These are phyloP conservation scores for Spisula subtruncata DNA, from an alignment of 2,888 invertebrate species.

Conservation along the genomic window DNA sequence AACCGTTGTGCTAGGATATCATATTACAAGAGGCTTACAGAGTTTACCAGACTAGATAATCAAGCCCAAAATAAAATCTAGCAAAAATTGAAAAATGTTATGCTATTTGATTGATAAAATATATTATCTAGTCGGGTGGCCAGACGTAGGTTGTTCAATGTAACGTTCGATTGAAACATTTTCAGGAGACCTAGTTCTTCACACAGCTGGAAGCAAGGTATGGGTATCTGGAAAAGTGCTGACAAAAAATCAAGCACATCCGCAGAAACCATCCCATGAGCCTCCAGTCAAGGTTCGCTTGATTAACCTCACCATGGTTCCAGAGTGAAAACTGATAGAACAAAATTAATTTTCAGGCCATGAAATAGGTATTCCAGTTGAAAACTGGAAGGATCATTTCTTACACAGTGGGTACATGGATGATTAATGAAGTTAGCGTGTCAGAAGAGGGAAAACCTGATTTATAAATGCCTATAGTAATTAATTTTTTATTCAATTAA, in stretches of 20 bases:
- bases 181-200: constrained; percentile 7
- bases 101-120: too few species aligned
- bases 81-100: too few species aligned
- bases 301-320: constrained; percentile 43
- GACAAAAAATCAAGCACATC: constrained; percentile 44
- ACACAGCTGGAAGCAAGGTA: background rate
- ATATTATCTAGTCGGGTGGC: too few species aligned
- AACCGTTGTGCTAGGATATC: too few species aligned
- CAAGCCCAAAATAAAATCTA: too few species aligned
- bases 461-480: background rate
- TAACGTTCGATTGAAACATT: background rate
- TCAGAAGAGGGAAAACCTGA: constrained; percentile 36
- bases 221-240: background rate
- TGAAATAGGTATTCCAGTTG: constrained; percentile 52
- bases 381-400: constrained; percentile 50
- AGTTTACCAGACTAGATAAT: too few species aligned
- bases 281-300: constrained; percentile 37
- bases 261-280: constrained; percentile 33
- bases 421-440: constrained; percentile 1
- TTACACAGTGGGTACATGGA: constrained; percentile 42
- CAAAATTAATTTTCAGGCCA: constrained; percentile 47
- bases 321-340: constrained; percentile 52
- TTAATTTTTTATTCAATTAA: background rate
- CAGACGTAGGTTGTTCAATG: too few species aligned
- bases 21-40: too few species aligned